These are phyloP conservation scores for Drosophila mettleri DNA, from an alignment of 2,888 invertebrate species.

Conservation along the genomic window DNA sequence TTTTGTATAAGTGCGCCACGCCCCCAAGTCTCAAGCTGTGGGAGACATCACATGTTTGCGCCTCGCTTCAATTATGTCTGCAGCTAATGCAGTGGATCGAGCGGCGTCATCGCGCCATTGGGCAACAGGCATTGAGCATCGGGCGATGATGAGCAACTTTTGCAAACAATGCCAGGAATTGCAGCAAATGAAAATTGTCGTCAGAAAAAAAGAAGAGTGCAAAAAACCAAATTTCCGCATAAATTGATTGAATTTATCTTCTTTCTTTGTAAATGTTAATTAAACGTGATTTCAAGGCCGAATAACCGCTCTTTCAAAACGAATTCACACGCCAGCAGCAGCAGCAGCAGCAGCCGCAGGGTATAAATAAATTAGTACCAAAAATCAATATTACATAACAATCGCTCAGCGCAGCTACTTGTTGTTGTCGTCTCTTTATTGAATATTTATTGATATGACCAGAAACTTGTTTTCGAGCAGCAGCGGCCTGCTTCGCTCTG, in stretches of 20 bases:
- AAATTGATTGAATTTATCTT: background rate
- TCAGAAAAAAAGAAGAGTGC: conserved; percentile 25
- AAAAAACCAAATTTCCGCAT: conserved; percentile 41
- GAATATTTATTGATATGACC: conserved; percentile 48
- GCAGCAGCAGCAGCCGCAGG: background rate
- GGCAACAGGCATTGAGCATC: conserved; percentile 29
- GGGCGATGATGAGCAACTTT: conserved; percentile 22
- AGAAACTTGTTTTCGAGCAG: conserved; percentile 61
- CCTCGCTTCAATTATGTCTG: conserved; percentile 30
- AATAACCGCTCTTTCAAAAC: conserved; percentile 46
- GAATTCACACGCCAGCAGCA: conserved; percentile 64
- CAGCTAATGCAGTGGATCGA: conserved; percentile 30
- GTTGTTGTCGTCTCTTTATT: conserved; percentile 12
- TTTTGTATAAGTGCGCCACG: conserved; percentile 1
- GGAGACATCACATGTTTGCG: conserved; percentile 18
- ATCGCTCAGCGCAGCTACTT: conserved; percentile 27
- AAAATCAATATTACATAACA: conserved; percentile 74
- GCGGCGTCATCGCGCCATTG: conserved; percentile 61
- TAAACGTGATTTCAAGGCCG: conserved; percentile 63
- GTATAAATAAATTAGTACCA: conserved; percentile 46
- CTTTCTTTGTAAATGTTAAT: background rate
- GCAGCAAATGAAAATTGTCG: conserved; percentile 15
- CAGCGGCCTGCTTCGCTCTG: conserved; percentile 28
- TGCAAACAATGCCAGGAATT: conserved; percentile 65
- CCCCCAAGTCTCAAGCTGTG: background rate